Evolutionary conservation across 2,113 vertebrate genomes (phyloP).

Genomic region (Melanocharis versteri): DNA sequence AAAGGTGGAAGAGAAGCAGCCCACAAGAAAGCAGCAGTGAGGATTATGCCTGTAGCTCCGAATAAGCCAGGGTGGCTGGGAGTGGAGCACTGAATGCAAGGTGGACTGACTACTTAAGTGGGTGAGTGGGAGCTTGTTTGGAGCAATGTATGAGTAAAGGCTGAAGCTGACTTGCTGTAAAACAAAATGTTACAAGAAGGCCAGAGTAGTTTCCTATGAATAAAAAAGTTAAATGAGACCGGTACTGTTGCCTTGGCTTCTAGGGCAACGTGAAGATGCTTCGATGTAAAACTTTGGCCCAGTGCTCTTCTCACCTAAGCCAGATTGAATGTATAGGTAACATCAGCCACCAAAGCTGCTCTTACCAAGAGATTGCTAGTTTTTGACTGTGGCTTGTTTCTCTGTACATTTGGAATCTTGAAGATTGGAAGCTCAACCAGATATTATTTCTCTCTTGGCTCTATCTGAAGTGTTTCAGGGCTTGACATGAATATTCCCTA

Average conservation of each 20-base stretch:
- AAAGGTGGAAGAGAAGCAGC: background rate
- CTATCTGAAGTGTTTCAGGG: background rate
- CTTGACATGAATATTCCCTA: background rate
- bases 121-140: background rate
- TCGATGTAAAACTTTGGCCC: background rate
- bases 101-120: background rate
- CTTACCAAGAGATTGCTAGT: background rate
- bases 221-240: background rate
- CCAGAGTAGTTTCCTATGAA: background rate
- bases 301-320: background rate
- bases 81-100: fast-evolving
- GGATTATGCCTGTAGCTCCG: background rate
- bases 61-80: background rate
- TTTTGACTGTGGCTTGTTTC: background rate
- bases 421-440: background rate
- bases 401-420: background rate
- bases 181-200: background rate
- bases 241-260: background rate
- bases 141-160: background rate
- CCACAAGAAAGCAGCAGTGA: background rate
- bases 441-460: background rate
- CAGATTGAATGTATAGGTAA: background rate
- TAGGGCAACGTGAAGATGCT: background rate
- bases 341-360: background rate
- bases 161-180: background rate